Evolutionary conservation across 2,113 vertebrate genomes (phyloP).

Genomic region (Dicaeum eximium): DNA sequence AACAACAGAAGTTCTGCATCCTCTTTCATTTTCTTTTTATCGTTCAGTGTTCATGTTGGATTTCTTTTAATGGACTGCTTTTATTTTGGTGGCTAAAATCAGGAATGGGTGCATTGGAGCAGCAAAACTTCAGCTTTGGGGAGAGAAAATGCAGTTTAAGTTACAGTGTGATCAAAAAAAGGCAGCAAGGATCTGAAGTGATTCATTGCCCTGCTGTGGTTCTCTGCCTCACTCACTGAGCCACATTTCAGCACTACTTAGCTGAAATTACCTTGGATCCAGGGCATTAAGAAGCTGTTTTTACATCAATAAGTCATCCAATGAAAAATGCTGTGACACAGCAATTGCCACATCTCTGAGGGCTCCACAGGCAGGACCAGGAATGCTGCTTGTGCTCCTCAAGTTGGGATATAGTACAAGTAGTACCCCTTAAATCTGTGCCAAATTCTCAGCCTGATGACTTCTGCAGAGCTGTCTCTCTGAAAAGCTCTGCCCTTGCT

Average conservation of each 20-base stretch:
- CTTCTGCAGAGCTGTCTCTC: not conserved
- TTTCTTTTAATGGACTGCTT: not conserved
- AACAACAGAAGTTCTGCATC: not conserved
- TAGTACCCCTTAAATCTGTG: not conserved
- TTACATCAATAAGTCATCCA: not conserved
- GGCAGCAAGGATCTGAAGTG: not conserved
- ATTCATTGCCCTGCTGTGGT: not conserved
- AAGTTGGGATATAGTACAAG: rapidly evolving
- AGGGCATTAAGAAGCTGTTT: not conserved
- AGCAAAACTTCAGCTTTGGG: not conserved
- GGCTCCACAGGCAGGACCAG: not conserved
- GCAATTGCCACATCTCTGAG: not conserved
- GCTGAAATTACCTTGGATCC: not conserved
- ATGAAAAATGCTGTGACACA: not conserved
- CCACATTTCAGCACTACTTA: not conserved
- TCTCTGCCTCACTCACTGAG: not conserved
- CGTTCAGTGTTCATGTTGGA: not conserved
- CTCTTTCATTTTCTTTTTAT: not conserved
- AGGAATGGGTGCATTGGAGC: not conserved
- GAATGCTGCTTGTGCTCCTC: not conserved
- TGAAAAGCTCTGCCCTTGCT: not conserved
- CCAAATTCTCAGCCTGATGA: not conserved
- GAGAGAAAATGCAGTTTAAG: not conserved
- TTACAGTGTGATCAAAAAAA: not conserved
- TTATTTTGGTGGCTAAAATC: not conserved